phyloP scores from a whole-genome alignment of 2,797 vertebrate species.

The Petrocephalus sullivani region DNA sequence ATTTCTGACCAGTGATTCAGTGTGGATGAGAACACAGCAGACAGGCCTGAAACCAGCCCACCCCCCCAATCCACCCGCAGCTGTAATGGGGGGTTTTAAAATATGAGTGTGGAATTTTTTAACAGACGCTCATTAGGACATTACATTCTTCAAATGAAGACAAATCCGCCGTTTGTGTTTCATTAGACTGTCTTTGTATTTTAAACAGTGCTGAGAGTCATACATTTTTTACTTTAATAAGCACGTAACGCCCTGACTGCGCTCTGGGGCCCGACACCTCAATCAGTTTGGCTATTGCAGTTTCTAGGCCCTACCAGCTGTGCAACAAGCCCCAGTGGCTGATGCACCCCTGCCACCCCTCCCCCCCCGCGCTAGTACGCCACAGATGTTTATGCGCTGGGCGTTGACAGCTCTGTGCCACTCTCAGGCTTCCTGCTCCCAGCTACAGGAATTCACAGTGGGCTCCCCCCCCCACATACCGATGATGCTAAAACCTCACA shows the following conservation, averaged over 20 bases:
- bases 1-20: conserved; percentile 12
- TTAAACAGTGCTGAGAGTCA: conserved; percentile 11
- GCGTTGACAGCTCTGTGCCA: conserved; percentile 57
- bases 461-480: neutral
- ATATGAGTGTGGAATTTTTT: neutral
- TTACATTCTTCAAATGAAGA: conserved; percentile 28
- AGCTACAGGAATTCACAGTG: conserved; percentile 30
- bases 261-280: neutral
- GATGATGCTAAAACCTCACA: neutral
- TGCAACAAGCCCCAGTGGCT: conserved; percentile 39
- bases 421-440: conserved; percentile 58
- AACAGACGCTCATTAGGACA: conserved; percentile 25
- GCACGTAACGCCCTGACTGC: neutral
- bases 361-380: conserved; percentile 32
- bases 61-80: neutral
- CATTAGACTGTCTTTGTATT: conserved; percentile 13
- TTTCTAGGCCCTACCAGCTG: neutral
- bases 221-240: conserved; percentile 26
- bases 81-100: neutral
- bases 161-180: conserved; percentile 22
- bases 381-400: conserved; percentile 54
- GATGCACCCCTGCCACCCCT: conserved; percentile 39
- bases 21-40: neutral
- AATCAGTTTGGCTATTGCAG: neutral
- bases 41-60: neutral